phyloP scores from a whole-genome alignment of 2,113 vertebrate genomes.

The Nyctereutes procyonoides region DNA sequence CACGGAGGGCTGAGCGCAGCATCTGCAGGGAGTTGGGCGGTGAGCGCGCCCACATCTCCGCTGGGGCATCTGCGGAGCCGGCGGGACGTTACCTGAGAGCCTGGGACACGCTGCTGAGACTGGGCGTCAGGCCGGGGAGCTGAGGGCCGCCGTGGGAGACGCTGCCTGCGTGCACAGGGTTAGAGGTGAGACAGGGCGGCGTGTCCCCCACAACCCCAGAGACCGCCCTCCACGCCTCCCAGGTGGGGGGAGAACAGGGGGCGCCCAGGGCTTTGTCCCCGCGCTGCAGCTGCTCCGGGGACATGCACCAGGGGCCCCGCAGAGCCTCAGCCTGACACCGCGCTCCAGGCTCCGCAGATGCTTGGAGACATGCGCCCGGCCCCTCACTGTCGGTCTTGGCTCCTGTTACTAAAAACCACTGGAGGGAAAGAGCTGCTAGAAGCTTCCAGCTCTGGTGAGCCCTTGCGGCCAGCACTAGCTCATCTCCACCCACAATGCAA shows the following conservation, averaged over 20 bases:
- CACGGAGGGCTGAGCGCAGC: rapidly evolving
- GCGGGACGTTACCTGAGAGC: slow-evolving; percentile 86
- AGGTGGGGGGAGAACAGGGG: rapidly evolving
- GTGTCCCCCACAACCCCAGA: neutral
- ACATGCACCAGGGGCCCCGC: neutral
- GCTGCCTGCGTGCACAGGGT: slow-evolving; percentile 71
- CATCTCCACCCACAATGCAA: neutral
- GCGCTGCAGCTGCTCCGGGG: neutral
- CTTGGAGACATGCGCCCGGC: neutral
- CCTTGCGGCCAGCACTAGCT: neutral
- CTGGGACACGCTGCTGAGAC: slow-evolving; percentile 71
- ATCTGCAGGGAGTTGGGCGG: rapidly evolving
- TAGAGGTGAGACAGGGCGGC: neutral
- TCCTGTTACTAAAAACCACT: neutral
- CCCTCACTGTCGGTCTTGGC: neutral
- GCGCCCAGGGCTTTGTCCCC: neutral
- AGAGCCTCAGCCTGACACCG: neutral
- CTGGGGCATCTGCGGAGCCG: no score
- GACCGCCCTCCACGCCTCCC: neutral
- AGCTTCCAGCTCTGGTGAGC: neutral
- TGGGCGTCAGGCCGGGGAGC: slow-evolving; percentile 77
- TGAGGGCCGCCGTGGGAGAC: slow-evolving; percentile 83
- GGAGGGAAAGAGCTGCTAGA: neutral
- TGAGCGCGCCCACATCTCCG: rapidly evolving
- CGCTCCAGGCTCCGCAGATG: rapidly evolving